phyloP scores from a whole-genome alignment of 2,888 invertebrate genomes.

The Limnephilus auricula region DNA sequence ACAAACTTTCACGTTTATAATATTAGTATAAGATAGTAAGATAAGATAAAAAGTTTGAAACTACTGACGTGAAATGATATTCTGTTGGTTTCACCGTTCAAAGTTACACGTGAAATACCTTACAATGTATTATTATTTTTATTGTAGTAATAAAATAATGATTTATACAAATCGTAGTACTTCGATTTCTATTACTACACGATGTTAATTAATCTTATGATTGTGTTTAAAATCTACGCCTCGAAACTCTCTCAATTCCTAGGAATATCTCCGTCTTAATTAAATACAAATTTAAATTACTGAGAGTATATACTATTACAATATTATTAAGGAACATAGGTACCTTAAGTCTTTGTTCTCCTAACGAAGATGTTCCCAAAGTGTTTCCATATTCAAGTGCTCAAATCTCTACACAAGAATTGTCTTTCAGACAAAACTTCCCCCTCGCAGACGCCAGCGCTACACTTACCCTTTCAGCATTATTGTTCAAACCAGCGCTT shows the following conservation, averaged over 20 bases:
- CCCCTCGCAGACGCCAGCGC: conserved; percentile 3
- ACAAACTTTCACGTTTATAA: too few species aligned
- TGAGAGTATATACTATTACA: not conserved
- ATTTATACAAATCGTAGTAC: too few species aligned
- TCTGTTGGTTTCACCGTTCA: too few species aligned
- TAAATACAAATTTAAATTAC: conserved; percentile 6
- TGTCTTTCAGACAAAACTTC: not conserved
- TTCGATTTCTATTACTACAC: too few species aligned
- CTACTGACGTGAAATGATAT: too few species aligned
- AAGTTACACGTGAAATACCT: too few species aligned
- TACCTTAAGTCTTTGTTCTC: not conserved
- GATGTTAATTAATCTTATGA: not conserved
- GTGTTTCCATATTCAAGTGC: conserved; percentile 13
- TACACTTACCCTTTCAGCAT: conserved; percentile 37
- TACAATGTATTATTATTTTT: too few species aligned
- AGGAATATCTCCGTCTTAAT: not conserved
- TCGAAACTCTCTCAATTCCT: not conserved
- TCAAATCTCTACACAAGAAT: conserved; percentile 24
- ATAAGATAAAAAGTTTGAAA: too few species aligned
- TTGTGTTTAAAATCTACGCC: not conserved
- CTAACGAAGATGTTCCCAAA: conserved; percentile 16
- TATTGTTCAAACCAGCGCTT: conserved; percentile 33
- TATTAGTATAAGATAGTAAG: too few species aligned
- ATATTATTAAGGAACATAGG: not conserved
- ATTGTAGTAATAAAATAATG: too few species aligned